Evolutionary conservation across 2,888 invertebrate species (phyloP).

Genomic region (Stegophylla sp.): DNA sequence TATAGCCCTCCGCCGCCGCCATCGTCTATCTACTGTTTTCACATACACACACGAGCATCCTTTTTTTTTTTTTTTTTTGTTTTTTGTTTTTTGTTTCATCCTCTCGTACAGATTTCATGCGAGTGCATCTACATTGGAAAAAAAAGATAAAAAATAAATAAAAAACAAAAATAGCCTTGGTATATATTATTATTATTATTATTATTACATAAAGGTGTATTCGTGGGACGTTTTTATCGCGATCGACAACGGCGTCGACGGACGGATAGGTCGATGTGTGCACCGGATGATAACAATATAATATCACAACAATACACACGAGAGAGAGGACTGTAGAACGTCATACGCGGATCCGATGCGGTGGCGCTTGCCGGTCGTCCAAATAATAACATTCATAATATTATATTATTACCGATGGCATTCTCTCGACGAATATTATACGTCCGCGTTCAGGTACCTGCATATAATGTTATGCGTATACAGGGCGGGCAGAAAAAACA

Average conservation of each 20-base stretch:
- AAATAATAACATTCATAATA: no score
- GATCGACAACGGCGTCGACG: not conserved
- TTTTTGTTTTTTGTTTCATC: not conserved
- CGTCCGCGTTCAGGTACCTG: no score
- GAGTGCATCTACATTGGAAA: not conserved
- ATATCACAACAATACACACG: not conserved
- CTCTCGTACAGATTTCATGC: constrained; percentile 20
- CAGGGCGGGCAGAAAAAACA: no score
- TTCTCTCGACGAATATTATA: not conserved
- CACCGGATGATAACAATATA: not conserved
- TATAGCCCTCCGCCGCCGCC: no score
- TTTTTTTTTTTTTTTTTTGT: no score
- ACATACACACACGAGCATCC: no score
- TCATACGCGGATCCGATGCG: no score
- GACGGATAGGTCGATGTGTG: not conserved
- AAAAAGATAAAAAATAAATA: not conserved
- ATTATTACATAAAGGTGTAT: not conserved
- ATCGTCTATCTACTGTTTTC: no score
- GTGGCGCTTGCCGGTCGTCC: no score
- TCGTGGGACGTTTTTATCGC: not conserved
- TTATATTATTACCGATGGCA: not conserved
- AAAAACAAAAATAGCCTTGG: not conserved
- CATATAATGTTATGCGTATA: no score
- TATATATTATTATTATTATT: no score
- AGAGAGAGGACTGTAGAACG: no score